A percentile compares a stretch with the other conserved stretches of the same genome.
Conservation (phyloP, 2,113 vertebrate species). For the Laticauda colubrina region DNA sequence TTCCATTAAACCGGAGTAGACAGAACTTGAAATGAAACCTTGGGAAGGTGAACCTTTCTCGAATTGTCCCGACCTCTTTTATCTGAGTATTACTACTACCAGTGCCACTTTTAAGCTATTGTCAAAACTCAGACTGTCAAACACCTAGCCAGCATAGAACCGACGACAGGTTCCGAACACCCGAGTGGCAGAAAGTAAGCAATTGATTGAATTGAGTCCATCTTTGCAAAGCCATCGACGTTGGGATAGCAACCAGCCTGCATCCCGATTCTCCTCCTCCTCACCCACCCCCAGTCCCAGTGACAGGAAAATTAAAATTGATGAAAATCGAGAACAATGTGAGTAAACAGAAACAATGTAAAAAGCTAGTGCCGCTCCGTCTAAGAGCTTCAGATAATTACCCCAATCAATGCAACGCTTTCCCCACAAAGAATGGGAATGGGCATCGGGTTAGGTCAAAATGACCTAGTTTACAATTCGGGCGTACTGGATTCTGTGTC, state of each 20-base stretch:
- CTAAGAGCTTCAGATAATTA: conserved; percentile 54
- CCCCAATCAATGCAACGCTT: conserved; percentile 42
- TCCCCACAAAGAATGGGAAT: conserved; percentile 30
- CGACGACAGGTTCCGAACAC: neutral
- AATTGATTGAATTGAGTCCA: neutral
- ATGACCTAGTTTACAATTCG: conserved; percentile 37
- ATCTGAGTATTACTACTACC: too few relatives aligned
- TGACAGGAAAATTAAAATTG: conserved; percentile 71
- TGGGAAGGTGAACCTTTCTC: too few relatives aligned
- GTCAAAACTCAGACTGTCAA: neutral
- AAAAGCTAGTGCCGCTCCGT: conserved; percentile 19
- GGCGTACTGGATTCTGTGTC: neutral
- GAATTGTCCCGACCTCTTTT: neutral
- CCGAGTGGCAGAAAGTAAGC: neutral
- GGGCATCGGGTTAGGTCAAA: conserved; percentile 41
- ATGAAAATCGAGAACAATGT: conserved; percentile 60
- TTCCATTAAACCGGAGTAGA: neutral
- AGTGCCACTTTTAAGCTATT: neutral
- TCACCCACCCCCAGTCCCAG: conserved; percentile 9
- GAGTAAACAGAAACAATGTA: conserved; percentile 58
- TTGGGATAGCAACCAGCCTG: neutral
- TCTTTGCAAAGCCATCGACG: neutral
- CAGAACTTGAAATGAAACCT: neutral
- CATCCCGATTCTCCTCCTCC: conserved; percentile 3
- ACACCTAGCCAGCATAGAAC: neutral